Evolutionary conservation across 2,888 invertebrate genomes (phyloP), one percentile per base, ranked within the genome.

Genomic region (Mystacides longicornis): DNA sequence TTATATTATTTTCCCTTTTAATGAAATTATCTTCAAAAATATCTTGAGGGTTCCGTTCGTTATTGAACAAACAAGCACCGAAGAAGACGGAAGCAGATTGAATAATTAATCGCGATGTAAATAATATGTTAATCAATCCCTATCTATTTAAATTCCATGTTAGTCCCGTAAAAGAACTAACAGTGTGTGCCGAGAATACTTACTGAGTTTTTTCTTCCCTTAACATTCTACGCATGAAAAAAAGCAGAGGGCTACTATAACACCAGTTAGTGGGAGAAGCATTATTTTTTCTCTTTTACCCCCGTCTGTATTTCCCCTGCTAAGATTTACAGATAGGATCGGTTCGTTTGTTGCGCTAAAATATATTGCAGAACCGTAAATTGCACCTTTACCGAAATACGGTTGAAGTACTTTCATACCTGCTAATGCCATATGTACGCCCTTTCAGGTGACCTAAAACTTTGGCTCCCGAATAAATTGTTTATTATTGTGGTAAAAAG

Each of bases 291-390:
- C 49, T 4, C 19, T 48, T 11, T 19, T 21, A 19, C n/a, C 45
- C 45, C 23, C 48, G 27, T 23, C 49, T 18, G 46, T 53, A 47
- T 53, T n/a, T 23, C 46, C 48, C 23, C 43, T 18, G 20, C 23
- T 19, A 54, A 42, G 54, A 27, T 49, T 54, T 49, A 49, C 20
- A 31, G 42, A 54, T 49, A 54, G 22, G 23, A 18, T 48, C 47
- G 23, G 49, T 54, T 54, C 48, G 48, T 48, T 52, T 49, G 49
- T 49, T 54, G 43, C 54, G 49, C 49, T 54, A 23, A 54, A 54
- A 54, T 54, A 54, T 54, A 54, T 49, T 54, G 54, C 54, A 49
- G 49, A 54, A 54, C 27, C 49, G 54, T 54, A 54, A 54, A 54
- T 54, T 54, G 54, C 54, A 54, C 54, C 49, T 43, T 23, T 18